Conservation (phyloP, 30 jellyfish, hydroid and myxozoan genomes). For the Turritopsis dohrnii region DNA sequence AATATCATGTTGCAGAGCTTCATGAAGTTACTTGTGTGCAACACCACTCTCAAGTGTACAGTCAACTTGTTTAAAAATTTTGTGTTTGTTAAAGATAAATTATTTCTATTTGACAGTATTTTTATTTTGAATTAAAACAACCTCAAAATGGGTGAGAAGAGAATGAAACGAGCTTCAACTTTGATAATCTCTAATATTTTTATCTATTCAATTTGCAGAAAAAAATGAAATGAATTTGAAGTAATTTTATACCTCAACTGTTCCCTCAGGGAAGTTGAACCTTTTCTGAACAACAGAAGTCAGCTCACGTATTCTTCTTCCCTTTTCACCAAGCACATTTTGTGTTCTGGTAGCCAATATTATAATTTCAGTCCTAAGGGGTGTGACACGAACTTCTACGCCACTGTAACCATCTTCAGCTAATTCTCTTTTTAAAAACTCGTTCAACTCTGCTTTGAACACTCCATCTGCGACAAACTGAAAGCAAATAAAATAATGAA, state of each 20-base stretch:
- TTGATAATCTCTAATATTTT: too few species aligned
- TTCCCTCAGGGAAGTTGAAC: conserved; percentile 90
- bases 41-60: too few species aligned
- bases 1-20: too few species aligned
- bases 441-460: conserved; percentile 87
- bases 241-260: conserved; percentile 72
- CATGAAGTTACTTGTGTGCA: too few species aligned
- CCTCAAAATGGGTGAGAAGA: too few species aligned
- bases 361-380: conserved; percentile 87
- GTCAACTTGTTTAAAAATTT: too few species aligned
- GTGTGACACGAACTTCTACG: conserved; percentile 94
- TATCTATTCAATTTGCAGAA: too few species aligned
- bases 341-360: conserved; percentile 92
- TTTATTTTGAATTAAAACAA: too few species aligned
- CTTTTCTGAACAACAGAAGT: conserved; percentile 89
- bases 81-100: too few species aligned
- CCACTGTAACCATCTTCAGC: conserved; percentile 99
- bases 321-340: conserved; percentile 93
- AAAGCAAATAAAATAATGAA: not conserved
- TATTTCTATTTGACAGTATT: too few species aligned
- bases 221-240: too few species aligned
- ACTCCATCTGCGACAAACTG: conserved; percentile 98
- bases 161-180: too few species aligned
- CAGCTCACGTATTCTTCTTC: conserved; percentile 91
- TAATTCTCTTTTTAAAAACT: conserved; percentile 84